Evolutionary conservation across 35 echinoderm and acorn worm species (phyloP), one percentile per base, ranked within the genome.

Genomic region (Ptychodera flava): DNA sequence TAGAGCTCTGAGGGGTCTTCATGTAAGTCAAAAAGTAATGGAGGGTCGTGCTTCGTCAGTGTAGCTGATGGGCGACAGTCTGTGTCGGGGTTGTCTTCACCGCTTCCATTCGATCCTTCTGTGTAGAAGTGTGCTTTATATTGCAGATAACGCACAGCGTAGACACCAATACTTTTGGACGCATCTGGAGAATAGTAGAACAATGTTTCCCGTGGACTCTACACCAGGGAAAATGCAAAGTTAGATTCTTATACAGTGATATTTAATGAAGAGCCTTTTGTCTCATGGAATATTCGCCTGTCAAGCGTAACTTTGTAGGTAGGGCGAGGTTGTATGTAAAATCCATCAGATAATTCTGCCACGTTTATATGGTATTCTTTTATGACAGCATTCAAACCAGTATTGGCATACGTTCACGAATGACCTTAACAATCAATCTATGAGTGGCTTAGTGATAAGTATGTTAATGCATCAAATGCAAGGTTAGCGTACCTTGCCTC

Each of bases 101-200:
- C 1, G 37, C 82, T 36, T 0, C 16, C 35, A 36, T 34, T 2
- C 0, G 6, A 0, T 2, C 82, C 34, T 0, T 37, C 10, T 28
- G 37, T 83, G 37, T 83, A 28, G 16, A 12, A 64, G 45, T 83
- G 82, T 16, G 37, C 37, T 83, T 83, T 83, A 30, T 83, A 83
- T 28, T 37, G 82, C 28, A 36, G 16, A 28, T 83, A 16, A 16
- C 82, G 32, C 12, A 83, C 2, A 83, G 33, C 82, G 1, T 36
- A 36, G 30, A 36, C 34, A 27, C 82, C 82, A 28, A 36, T 83
- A 1, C 37, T 28, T 37, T 34, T 34, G 1, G 35, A 1, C 37
- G 82, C 33, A 0, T 37, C 37, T 37, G 0, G 30, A 1, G 32
- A 36, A 83, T 83, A 83, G n/a, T 83, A 83, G 33, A 83, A 83